phyloP scores from a whole-genome alignment of 2,888 invertebrate species.

The Lycocerus yunnanus region DNA sequence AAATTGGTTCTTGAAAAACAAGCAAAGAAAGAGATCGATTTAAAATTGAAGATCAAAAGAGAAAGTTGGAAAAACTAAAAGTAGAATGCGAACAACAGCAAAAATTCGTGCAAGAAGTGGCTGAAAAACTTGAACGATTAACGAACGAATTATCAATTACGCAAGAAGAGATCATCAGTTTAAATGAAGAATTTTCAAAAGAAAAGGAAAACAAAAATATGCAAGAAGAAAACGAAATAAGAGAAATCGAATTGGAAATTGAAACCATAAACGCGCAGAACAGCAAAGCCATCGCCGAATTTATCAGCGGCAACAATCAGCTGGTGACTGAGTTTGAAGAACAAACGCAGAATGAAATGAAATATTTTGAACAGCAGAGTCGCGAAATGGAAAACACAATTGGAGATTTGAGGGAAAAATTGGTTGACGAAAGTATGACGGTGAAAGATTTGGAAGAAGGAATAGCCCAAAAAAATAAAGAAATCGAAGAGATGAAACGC shows the following conservation, averaged over 20 bases:
- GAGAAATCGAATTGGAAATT: background rate
- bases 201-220: background rate
- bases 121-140: background rate
- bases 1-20: background rate
- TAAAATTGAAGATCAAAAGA: background rate
- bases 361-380: background rate
- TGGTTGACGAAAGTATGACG: background rate
- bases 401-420: background rate
- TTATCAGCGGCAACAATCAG: background rate
- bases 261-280: background rate
- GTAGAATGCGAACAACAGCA: background rate
- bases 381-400: background rate
- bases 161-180: background rate
- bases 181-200: background rate
- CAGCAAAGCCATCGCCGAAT: background rate
- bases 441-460: background rate
- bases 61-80: background rate
- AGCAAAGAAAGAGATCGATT: background rate
- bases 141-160: background rate
- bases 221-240: background rate
- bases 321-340: background rate
- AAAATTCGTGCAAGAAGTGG: background rate
- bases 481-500: background rate
- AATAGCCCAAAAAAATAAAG: background rate
- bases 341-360: background rate